Evolutionary conservation across 2,888 invertebrate genomes (phyloP).

Genomic region (Phengaris alcon): DNA sequence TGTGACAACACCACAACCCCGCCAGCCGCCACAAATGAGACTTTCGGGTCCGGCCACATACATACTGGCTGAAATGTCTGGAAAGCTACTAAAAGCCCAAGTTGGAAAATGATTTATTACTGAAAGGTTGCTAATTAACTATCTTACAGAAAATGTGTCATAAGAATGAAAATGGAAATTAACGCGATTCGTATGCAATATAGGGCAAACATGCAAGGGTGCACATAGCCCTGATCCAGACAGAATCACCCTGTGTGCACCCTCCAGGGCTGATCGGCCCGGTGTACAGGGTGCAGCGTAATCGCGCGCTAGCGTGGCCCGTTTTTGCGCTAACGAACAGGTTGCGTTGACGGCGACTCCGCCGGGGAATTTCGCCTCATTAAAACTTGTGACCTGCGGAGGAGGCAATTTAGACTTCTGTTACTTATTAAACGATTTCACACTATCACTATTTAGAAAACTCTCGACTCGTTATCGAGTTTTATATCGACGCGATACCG

Average conservation of each 20-base stretch:
- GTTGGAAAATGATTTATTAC: not conserved
- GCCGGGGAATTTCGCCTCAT: conserved; percentile 77
- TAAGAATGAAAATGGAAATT: no score
- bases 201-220: no score
- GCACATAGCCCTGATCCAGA: no score
- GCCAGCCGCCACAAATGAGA: conserved; percentile 76
- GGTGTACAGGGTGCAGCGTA: conserved; percentile 64
- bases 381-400: conserved; percentile 77
- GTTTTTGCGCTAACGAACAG: conserved; percentile 79
- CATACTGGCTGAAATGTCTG: conserved; percentile 43
- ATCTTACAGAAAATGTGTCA: no score
- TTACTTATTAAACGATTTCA: conserved; percentile 69
- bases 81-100: conserved; percentile 34
- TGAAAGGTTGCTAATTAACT: not conserved
- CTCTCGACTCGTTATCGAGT: conserved; percentile 28
- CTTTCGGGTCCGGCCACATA: conserved; percentile 57
- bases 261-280: no score
- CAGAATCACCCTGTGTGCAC: no score
- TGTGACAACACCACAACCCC: conserved; percentile 76
- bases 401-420: conserved; percentile 74
- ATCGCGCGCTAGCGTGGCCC: conserved; percentile 77
- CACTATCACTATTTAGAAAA: conserved; percentile 54
- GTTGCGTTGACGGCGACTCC: conserved; percentile 72
- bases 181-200: no score
- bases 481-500: conserved; percentile 30